Conservation (phyloP, 2,797 vertebrate genomes). For the Rhodeus uyekii region DNA sequence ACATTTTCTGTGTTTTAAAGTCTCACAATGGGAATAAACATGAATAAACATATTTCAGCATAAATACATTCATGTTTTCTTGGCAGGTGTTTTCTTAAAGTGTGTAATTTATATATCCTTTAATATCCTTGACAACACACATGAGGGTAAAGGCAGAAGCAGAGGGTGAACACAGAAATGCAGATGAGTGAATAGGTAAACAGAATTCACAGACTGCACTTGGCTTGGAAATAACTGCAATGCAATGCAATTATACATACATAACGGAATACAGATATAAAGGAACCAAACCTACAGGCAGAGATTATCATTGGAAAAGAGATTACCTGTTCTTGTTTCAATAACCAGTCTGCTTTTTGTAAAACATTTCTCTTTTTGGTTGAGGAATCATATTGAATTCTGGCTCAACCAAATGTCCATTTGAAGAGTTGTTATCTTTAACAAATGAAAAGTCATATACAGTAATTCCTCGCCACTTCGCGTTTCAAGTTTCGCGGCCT, state of each 20-base stretch:
- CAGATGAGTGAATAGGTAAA: background rate
- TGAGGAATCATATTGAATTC: background rate
- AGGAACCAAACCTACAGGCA: too few species aligned
- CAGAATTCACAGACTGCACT: background rate
- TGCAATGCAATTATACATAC: too few species aligned
- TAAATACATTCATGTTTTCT: background rate
- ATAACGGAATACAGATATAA: too few species aligned
- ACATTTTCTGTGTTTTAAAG: background rate
- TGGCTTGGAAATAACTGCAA: background rate
- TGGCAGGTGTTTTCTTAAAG: background rate
- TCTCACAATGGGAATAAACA: background rate
- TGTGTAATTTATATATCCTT: background rate
- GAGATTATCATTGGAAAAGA: too few species aligned
- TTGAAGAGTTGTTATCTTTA: too few species aligned
- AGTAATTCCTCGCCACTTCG: too few species aligned
- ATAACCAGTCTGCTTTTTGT: background rate
- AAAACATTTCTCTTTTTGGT: background rate
- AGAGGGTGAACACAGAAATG: background rate
- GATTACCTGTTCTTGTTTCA: too few species aligned
- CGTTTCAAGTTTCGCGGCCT: too few species aligned
- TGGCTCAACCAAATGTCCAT: background rate
- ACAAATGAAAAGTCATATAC: too few species aligned
- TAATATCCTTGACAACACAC: background rate
- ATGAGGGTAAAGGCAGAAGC: background rate
- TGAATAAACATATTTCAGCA: slow-evolving; percentile 22